Conservation (phyloP, 2,797 vertebrate species). For the Bovichtus variegatus region DNA sequence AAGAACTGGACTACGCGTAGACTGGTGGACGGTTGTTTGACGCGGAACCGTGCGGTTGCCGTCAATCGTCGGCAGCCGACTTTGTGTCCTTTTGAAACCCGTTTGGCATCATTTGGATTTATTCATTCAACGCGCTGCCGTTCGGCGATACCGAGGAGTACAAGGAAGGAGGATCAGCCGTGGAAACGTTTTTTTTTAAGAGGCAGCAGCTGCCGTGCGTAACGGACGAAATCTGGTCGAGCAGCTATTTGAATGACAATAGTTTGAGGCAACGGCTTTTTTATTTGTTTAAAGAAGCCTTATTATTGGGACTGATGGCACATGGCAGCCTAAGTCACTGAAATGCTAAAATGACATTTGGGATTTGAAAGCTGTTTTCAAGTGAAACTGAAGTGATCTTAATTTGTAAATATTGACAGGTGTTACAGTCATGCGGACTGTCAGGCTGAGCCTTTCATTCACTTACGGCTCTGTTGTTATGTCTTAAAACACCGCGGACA, state of each 20-base stretch:
- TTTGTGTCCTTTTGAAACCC: conserved; percentile 26
- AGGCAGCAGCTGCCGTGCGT: conserved; percentile 52
- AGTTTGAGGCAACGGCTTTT: conserved; percentile 41
- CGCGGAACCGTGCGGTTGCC: conserved; percentile 34
- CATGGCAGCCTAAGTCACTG: conserved; percentile 6
- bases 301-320: conserved; percentile 17
- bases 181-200: conserved; percentile 1
- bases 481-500: conserved; percentile 3
- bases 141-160: conserved; percentile 11
- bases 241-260: conserved; percentile 55
- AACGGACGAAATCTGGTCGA: conserved; percentile 36
- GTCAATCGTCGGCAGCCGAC: conserved; percentile 14
- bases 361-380: conserved; percentile 41
- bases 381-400: conserved; percentile 46
- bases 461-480: conserved; percentile 2
- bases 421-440: conserved; percentile 42
- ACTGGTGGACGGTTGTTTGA: conserved; percentile 32
- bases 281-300: conserved; percentile 20
- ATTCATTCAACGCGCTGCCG: neutral
- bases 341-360: conserved; percentile 30
- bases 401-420: conserved; percentile 67
- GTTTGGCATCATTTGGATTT: conserved; percentile 35
- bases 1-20: conserved; percentile 54
- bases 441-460: conserved; percentile 12
- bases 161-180: conserved; percentile 15